Conservation (phyloP, 2,888 invertebrate species). For the Smittia aterrima region DNA sequence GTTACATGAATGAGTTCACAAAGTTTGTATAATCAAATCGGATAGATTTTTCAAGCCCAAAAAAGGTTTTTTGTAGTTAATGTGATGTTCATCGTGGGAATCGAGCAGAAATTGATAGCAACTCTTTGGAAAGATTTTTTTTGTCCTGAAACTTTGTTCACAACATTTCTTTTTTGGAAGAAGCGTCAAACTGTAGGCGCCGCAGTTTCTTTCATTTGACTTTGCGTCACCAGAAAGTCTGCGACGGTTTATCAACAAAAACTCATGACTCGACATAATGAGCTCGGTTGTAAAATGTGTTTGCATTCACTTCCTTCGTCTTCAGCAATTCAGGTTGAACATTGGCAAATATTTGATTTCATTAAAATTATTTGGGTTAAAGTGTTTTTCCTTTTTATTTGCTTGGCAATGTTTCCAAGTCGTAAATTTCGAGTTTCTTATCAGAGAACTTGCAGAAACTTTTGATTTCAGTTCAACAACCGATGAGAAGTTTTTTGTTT, state of each 20-base stretch:
- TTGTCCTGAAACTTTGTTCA: too few relatives aligned
- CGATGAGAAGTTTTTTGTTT: too few relatives aligned
- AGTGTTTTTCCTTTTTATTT: background rate
- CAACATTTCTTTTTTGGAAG: too few relatives aligned
- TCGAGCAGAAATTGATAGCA: too few relatives aligned
- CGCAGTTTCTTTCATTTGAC: background rate
- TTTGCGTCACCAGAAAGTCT: background rate
- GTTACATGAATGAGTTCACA: too few relatives aligned
- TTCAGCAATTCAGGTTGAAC: background rate
- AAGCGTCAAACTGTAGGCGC: background rate
- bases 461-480: background rate
- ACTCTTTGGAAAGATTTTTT: too few relatives aligned
- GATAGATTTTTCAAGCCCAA: too few relatives aligned
- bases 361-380: constrained; percentile 10
- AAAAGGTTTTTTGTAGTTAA: too few relatives aligned
- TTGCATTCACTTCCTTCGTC: background rate
- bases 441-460: background rate
- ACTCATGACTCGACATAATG: constrained; percentile 25
- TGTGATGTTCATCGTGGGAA: too few relatives aligned
- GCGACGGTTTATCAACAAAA: background rate
- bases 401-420: background rate
- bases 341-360: constrained; percentile 20
- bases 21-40: too few relatives aligned
- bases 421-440: background rate
- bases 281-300: constrained; percentile 22